Percentiles rank a stretch among this genome's conserved stretches.
phyloP scores from a whole-genome alignment of 1,140 invertebrate genomes.

The Drosophila repletoides region DNA sequence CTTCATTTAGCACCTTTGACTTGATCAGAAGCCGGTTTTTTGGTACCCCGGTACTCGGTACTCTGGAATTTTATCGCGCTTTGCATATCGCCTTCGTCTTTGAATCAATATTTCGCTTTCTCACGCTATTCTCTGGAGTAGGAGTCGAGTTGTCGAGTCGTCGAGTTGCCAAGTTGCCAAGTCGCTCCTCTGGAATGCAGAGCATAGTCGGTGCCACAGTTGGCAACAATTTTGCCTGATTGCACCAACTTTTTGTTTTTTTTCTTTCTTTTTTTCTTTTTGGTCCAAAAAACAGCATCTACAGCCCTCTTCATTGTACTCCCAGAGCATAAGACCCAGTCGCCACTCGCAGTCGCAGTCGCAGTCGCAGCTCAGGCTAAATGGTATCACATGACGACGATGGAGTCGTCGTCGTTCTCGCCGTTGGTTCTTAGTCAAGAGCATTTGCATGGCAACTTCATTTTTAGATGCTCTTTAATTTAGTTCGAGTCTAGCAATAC shows the following conservation, averaged over 20 bases:
- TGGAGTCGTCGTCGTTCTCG: constrained; percentile 40
- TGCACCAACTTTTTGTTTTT: constrained; percentile 31
- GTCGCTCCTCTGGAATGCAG: constrained; percentile 52
- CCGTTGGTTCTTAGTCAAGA: constrained; percentile 52
- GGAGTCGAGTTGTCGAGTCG: constrained; percentile 38
- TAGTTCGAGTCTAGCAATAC: background rate
- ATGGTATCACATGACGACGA: constrained; percentile 77
- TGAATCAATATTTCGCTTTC: constrained; percentile 82
- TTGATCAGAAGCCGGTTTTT: constrained; percentile 36
- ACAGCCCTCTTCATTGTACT: background rate
- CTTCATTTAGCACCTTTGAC: constrained; percentile 75
- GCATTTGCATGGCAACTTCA: constrained; percentile 65
- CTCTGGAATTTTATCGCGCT: constrained; percentile 74
- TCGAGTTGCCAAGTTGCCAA: constrained; percentile 14
- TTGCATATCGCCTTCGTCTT: constrained; percentile 67
- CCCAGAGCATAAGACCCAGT: constrained; percentile 17
- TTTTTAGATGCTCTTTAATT: constrained; percentile 24
- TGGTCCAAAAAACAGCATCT: constrained; percentile 21
- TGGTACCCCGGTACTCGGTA: constrained; percentile 40
- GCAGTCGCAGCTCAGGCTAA: constrained; percentile 48
- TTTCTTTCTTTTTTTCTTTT: background rate
- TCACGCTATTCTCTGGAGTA: constrained; percentile 63
- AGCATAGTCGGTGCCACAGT: constrained; percentile 51
- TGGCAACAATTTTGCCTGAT: constrained; percentile 77
- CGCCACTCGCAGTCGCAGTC: constrained; percentile 12